Conservation (phyloP, 2,888 invertebrate species). For the Norana najaformis region DNA sequence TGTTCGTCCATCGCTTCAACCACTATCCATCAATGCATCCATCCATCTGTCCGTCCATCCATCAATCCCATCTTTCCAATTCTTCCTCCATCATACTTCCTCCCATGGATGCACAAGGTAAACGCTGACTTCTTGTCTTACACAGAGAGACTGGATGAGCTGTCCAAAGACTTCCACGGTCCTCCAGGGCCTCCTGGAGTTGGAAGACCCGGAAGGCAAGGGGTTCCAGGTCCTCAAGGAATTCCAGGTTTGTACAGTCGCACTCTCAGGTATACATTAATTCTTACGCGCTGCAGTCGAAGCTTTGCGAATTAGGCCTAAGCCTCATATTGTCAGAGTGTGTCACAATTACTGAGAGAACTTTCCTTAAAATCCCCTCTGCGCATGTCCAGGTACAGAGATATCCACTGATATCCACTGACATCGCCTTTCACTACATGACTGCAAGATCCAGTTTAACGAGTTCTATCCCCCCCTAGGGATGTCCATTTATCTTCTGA, state of each 20-base stretch:
- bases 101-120: neutral
- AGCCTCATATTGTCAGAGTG: too few species aligned
- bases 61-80: neutral
- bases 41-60: neutral
- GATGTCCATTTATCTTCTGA: too few species aligned
- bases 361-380: too few species aligned
- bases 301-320: too few species aligned
- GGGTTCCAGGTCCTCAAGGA: slow-evolving; percentile 66
- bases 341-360: too few species aligned
- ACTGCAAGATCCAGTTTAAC: too few species aligned
- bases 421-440: too few species aligned
- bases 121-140: neutral
- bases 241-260: slow-evolving; percentile 50
- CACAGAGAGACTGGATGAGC: slow-evolving; percentile 76
- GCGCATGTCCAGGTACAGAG: too few species aligned
- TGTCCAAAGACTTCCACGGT: slow-evolving; percentile 70
- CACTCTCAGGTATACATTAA: neutral
- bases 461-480: too few species aligned
- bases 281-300: neutral
- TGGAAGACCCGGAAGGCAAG: slow-evolving; percentile 69
- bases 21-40: neutral
- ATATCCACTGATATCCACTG: too few species aligned
- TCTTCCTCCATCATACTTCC: too few species aligned
- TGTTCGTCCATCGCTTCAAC: neutral
- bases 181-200: slow-evolving; percentile 73